Base-by-base conservation (phyloP, 64 coral and sea anemone species). In the Montipora efflorescens region DNA sequence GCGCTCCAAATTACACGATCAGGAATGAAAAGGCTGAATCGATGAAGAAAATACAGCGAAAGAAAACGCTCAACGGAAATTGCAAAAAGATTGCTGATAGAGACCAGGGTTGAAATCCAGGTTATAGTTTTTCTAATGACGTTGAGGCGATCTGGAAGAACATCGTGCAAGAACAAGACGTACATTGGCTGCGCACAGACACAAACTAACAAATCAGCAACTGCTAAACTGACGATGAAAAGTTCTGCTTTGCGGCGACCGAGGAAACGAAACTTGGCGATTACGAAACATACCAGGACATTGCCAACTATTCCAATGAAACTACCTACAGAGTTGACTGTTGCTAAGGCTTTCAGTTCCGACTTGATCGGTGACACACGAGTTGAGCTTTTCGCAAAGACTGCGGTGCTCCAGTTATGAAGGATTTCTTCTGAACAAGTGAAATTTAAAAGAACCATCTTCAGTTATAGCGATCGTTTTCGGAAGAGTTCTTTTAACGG, bases 61-160 rank as follows among this genome's bases (percentile, higher is more conserved):
- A 98, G 52, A 22, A 98, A 98, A 25, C 96, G 96, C 75, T 98
- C 96, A 4, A 98, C 47, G 5, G 96, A 98, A 70, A 98, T 98
- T 3, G 93, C 23, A 49, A 98, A 85, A 9, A 98, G 79, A 67
- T 86, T 91, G 55, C 90, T 98, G 5, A 98, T 75, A 8, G 96
- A 98, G 0, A 93, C 84, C 1, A 98, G 11, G 3, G 79, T 92
- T 8, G 96, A 90, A 8, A 87, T 83, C 96, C 96, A 98, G 11
- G 93, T 98, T 22, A 98, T 48, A 2, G 73, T 79, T 84, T 77
- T 88, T 8, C 96, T 78, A 15, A 69, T 69, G 21, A 89, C 20
- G 36, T 95, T 79, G 12, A 95, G 46, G 18, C 51, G 25, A 46
- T 45, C 5, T 0, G 90, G 72, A 25, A 91, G 64, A 55, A 91